A percentile compares a stretch with the other conserved stretches of the same genome.
Conservation (phyloP, 2,113 vertebrate species). For the Gavialis gangeticus region DNA sequence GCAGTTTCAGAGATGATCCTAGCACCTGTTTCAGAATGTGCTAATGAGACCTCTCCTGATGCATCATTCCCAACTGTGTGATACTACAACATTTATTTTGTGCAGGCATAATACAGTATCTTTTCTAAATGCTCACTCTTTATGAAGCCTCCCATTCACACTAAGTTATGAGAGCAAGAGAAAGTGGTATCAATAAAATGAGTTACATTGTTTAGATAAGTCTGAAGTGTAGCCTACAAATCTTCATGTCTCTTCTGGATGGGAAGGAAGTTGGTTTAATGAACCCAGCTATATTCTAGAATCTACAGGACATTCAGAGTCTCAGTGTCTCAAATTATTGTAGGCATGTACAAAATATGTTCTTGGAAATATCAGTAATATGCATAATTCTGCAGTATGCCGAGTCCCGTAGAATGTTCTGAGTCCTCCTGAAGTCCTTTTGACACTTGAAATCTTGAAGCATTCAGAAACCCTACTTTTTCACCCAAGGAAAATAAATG, state of each 20-base stretch:
- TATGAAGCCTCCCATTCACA: not conserved
- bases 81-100: not conserved
- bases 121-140: not conserved
- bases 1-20: not conserved
- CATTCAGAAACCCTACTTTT: not conserved
- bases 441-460: fast-evolving
- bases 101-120: not conserved
- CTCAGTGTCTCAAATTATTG: not conserved
- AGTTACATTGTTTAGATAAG: not conserved
- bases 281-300: not conserved
- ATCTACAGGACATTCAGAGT: not conserved
- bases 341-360: not conserved
- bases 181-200: not conserved
- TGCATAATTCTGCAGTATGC: not conserved
- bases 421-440: not conserved
- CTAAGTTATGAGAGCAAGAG: not conserved
- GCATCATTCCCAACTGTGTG: not conserved
- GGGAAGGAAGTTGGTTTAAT: not conserved
- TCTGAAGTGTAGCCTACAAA: not conserved
- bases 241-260: not conserved
- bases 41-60: no score
- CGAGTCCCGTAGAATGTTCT: not conserved
- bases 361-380: not conserved
- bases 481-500: not conserved
- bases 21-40: not conserved